Conservation (phyloP, 2,797 vertebrate genomes). For the Choloepus didactylus region DNA sequence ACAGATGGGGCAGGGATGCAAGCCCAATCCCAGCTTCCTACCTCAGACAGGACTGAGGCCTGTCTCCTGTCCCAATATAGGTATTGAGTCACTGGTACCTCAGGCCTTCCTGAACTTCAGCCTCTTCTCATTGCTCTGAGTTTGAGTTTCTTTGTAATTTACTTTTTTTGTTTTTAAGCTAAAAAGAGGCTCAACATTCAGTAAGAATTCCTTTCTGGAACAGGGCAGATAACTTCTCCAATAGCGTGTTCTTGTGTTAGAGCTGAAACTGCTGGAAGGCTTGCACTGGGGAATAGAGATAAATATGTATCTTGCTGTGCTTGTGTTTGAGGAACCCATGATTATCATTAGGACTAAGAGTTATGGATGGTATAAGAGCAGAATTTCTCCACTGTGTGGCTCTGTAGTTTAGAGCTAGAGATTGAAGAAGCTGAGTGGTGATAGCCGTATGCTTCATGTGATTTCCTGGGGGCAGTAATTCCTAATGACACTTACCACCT, state of each 20-base stretch:
- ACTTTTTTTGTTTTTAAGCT: too few relatives aligned
- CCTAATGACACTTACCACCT: background rate
- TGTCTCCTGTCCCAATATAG: too few relatives aligned
- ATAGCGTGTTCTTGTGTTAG: background rate
- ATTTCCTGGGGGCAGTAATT: background rate
- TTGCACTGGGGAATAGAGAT: background rate
- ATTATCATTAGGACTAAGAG: background rate
- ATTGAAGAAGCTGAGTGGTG: background rate
- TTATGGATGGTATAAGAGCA: background rate
- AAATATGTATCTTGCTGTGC: background rate
- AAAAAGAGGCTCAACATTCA: background rate
- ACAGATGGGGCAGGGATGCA: too few relatives aligned
- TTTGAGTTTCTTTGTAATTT: too few relatives aligned
- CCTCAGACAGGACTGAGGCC: too few relatives aligned
- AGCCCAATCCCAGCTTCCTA: too few relatives aligned
- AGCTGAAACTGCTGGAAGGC: background rate
- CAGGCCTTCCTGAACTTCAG: too few relatives aligned
- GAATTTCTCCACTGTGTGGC: background rate
- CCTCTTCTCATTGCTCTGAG: too few relatives aligned
- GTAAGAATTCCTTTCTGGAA: background rate
- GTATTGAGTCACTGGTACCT: too few relatives aligned
- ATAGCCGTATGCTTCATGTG: constrained; percentile 2
- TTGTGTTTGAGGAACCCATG: background rate
- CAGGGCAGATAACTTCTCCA: background rate
- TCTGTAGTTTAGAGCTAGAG: constrained; percentile 1